These are phyloP conservation scores for Chunga burmeisteri DNA, from an alignment of 2,113 vertebrate species.

Conservation along the genomic window DNA sequence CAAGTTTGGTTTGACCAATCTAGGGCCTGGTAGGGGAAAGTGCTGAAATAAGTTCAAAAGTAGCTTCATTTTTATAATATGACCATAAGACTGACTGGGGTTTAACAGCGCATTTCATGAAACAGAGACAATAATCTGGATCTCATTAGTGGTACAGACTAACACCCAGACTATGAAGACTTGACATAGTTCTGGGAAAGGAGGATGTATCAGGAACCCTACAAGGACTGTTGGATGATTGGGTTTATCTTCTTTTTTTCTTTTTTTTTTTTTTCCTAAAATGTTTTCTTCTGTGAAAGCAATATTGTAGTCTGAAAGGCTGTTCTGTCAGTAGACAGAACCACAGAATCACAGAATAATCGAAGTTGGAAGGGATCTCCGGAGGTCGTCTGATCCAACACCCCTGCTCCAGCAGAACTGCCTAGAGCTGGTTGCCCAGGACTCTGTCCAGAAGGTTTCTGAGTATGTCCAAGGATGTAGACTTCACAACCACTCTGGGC, in stretches of 20 bases:
- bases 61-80: not conserved
- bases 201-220: not conserved
- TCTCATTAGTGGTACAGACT: not conserved
- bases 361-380: not conserved
- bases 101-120: not conserved
- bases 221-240: not conserved
- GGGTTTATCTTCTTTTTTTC: not conserved
- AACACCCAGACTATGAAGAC: not conserved
- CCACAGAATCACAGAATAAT: not conserved
- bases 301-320: not conserved
- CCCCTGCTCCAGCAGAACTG: not conserved
- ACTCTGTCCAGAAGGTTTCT: not conserved
- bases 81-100: not conserved
- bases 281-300: not conserved
- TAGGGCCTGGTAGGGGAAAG: not conserved
- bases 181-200: not conserved
- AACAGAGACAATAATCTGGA: not conserved
- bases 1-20: not conserved
- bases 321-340: not conserved
- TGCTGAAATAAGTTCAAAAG: not conserved
- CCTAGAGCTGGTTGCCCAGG: not conserved
- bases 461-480: not conserved
- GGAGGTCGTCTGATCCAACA: not conserved
- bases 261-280: not conserved
- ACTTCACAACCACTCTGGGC: not conserved